Conservation (phyloP, 1,140 invertebrate genomes). For the Watersipora subatra region DNA sequence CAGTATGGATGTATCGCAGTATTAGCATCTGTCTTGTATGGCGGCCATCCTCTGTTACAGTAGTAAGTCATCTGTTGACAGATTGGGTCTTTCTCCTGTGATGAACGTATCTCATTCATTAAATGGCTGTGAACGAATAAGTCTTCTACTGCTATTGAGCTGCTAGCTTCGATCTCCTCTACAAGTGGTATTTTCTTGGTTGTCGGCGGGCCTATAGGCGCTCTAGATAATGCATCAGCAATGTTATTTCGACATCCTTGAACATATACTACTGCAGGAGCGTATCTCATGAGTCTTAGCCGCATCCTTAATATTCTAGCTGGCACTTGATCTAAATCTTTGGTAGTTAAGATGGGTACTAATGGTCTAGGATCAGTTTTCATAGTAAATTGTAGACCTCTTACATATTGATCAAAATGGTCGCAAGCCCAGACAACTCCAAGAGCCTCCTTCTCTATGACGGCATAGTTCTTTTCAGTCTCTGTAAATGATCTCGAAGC, state of each 20-base stretch:
- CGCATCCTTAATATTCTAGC: conserved; percentile 5
- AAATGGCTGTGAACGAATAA: not conserved
- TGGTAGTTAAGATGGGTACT: conserved; percentile 25
- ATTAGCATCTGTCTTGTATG: not conserved
- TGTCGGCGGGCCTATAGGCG: not conserved
- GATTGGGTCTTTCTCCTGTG: not conserved
- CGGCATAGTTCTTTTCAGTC: conserved; percentile 30
- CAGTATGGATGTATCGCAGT: not conserved
- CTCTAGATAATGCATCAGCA: not conserved
- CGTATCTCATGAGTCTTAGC: conserved; percentile 7
- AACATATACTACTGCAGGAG: conserved; percentile 4
- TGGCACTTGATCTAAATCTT: conserved; percentile 10
- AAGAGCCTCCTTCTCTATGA: conserved; percentile 41
- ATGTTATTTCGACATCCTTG: conserved; percentile 1
- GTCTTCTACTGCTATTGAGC: not conserved
- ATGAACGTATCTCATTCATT: not conserved
- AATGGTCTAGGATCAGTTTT: conserved; percentile 32
- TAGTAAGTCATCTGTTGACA: not conserved
- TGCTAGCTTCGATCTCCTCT: not conserved
- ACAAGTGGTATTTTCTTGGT: not conserved
- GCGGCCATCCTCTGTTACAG: not conserved
- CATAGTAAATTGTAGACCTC: conserved; percentile 19
- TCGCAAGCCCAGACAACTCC: conserved; percentile 26
- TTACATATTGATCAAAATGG: conserved; percentile 33
- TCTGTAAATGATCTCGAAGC: conserved; percentile 27